A percentile compares a stretch with the other conserved stretches of the same genome.
These are phyloP conservation scores for Rafetus swinhoei DNA, from an alignment of 2,113 vertebrate species.

Conservation along the genomic window DNA sequence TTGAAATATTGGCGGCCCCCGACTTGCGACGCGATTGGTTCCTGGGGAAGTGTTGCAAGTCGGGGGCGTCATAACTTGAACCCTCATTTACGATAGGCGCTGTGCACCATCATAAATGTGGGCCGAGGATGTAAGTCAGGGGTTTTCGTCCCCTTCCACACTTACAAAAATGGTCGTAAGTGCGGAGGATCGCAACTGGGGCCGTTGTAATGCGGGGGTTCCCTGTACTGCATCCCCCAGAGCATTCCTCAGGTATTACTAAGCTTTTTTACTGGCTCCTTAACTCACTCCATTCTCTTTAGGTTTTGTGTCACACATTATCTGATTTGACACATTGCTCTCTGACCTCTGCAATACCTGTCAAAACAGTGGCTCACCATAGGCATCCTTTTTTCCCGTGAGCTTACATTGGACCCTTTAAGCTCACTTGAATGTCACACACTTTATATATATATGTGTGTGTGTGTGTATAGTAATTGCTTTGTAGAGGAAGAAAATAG, in stretches of 20 bases:
- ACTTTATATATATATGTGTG: too few relatives aligned
- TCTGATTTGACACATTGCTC: not conserved
- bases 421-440: not conserved
- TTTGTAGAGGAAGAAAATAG: not conserved
- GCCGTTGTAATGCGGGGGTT: too few relatives aligned
- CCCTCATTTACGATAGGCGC: too few relatives aligned
- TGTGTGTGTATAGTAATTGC: accelerated
- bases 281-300: not conserved
- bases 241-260: not conserved
- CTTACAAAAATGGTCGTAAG: too few relatives aligned
- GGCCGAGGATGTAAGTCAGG: too few relatives aligned
- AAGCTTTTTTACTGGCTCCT: not conserved
- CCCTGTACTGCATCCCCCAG: not conserved
- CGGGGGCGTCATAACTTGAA: too few relatives aligned
- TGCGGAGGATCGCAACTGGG: too few relatives aligned
- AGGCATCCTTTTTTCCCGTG: not conserved
- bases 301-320: not conserved
- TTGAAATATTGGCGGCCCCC: not conserved
- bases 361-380: not conserved
- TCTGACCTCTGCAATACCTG: not conserved
- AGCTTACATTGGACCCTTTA: not conserved
- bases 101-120: too few relatives aligned
- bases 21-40: too few relatives aligned
- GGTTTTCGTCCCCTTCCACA: too few relatives aligned
- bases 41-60: too few relatives aligned